Evolutionary conservation across 2,888 invertebrate genomes (phyloP).

Genomic region (Tuberolachnus salignus): DNA sequence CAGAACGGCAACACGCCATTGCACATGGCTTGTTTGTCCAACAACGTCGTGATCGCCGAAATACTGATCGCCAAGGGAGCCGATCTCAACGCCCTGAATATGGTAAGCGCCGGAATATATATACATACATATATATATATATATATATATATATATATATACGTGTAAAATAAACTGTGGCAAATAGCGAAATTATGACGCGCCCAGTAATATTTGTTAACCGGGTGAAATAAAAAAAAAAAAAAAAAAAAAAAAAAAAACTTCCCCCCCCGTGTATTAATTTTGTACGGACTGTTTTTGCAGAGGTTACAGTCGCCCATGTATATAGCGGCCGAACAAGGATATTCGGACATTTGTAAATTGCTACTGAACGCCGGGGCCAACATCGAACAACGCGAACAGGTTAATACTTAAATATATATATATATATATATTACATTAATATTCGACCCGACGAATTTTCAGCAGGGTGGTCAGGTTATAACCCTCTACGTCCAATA

Average conservation of each 20-base stretch:
- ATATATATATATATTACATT: too few species aligned
- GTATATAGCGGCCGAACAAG: slow-evolving; percentile 78
- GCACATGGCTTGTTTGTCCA: slow-evolving; percentile 63
- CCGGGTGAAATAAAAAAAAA: too few species aligned
- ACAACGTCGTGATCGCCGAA: slow-evolving; percentile 71
- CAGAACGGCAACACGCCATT: slow-evolving; percentile 64
- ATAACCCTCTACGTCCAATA: too few species aligned
- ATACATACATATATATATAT: too few species aligned
- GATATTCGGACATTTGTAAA: slow-evolving; percentile 71
- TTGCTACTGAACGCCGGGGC: slow-evolving; percentile 70
- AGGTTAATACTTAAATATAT: slow-evolving; percentile 61
- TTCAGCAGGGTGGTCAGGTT: too few species aligned
- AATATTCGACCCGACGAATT: too few species aligned
- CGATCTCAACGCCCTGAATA: slow-evolving; percentile 75
- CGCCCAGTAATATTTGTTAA: too few species aligned
- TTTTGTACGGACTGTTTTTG: background rate
- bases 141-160: too few species aligned
- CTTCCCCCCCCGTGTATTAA: too few species aligned
- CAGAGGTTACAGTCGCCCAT: slow-evolving; percentile 78
- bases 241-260: too few species aligned
- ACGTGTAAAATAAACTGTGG: too few species aligned
- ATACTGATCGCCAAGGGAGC: slow-evolving; percentile 73
- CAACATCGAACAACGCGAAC: slow-evolving; percentile 71
- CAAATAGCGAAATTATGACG: too few species aligned
- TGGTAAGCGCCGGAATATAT: slow-evolving; percentile 70